phyloP scores from a whole-genome alignment of 2,797 vertebrate species.

The Knipowitschia caucasica region DNA sequence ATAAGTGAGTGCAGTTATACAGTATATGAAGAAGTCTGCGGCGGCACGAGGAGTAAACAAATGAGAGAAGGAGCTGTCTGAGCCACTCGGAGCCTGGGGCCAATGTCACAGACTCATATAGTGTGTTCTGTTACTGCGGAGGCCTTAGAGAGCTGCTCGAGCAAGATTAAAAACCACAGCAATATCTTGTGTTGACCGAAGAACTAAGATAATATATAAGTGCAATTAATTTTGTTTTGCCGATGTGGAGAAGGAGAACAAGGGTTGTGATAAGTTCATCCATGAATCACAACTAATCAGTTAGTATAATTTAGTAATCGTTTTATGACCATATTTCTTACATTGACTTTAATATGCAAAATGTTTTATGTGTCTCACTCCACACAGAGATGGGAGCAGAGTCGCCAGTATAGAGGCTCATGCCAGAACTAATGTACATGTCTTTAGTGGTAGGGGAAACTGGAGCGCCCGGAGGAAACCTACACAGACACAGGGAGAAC shows the following conservation, averaged over 20 bases:
- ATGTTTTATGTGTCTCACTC: too few relatives aligned
- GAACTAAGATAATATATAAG: neutral
- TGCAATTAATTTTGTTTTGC: neutral
- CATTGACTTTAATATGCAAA: too few relatives aligned
- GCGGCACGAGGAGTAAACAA: constrained; percentile 31
- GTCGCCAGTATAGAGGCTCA: too few relatives aligned
- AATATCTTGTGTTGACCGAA: constrained; percentile 7
- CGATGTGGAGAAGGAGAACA: neutral
- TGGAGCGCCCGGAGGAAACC: too few relatives aligned
- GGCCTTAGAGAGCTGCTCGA: constrained; percentile 7
- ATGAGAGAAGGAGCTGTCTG: constrained; percentile 37
- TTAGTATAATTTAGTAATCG: too few relatives aligned
- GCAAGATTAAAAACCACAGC: neutral
- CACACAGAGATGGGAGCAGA: too few relatives aligned
- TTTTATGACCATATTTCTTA: too few relatives aligned
- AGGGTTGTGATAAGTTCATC: too few relatives aligned
- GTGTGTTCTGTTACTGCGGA: constrained; percentile 14
- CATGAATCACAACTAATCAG: too few relatives aligned
- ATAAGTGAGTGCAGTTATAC: constrained; percentile 34
- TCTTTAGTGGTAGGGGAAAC: too few relatives aligned
- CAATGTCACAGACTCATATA: constrained; percentile 30
- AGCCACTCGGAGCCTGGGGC: constrained; percentile 32
- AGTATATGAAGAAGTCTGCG: constrained; percentile 31
- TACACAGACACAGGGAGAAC: too few relatives aligned
- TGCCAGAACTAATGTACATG: too few relatives aligned